phyloP scores from a whole-genome alignment of 2,888 invertebrate species.

The Abscondita cerata region DNA sequence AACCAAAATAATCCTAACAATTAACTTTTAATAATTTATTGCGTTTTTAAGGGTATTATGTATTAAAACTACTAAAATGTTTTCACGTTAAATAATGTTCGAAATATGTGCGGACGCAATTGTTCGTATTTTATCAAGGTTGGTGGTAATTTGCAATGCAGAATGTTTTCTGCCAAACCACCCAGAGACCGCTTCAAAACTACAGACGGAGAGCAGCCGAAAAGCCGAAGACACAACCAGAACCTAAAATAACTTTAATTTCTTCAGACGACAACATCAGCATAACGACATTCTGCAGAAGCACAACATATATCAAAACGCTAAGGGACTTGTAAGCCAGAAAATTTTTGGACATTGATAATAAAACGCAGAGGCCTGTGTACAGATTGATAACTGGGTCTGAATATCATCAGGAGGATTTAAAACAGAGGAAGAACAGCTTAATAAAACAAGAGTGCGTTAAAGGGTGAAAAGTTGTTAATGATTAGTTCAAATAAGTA shows the following conservation, averaged over 20 bases:
- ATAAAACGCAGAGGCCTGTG: slow-evolving; percentile 71
- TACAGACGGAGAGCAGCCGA: slow-evolving; percentile 30
- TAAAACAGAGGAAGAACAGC: slow-evolving; percentile 63
- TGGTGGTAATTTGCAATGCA: slow-evolving; percentile 19
- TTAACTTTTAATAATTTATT: background rate
- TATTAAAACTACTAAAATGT: slow-evolving; percentile 18
- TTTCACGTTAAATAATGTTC: slow-evolving; percentile 23
- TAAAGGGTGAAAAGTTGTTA: slow-evolving; percentile 70
- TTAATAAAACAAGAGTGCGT: slow-evolving; percentile 53
- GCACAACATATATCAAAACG: slow-evolving; percentile 74
- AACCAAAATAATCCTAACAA: slow-evolving; percentile 6
- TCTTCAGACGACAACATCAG: slow-evolving; percentile 62
- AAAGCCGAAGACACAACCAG: slow-evolving; percentile 51
- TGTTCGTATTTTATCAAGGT: slow-evolving; percentile 17
- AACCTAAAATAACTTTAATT: slow-evolving; percentile 72
- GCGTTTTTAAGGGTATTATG: background rate
- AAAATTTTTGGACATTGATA: slow-evolving; percentile 71
- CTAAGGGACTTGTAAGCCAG: slow-evolving; percentile 73
- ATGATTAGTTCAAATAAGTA: slow-evolving; percentile 68
- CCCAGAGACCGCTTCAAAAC: slow-evolving; percentile 17
- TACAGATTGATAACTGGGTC: slow-evolving; percentile 73
- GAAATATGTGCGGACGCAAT: slow-evolving; percentile 16
- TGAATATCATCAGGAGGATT: slow-evolving; percentile 70
- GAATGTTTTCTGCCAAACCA: slow-evolving; percentile 29
- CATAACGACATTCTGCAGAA: slow-evolving; percentile 69